Evolutionary conservation across 2,797 vertebrate genomes (phyloP).

Genomic region (Clarias platycephalus): DNA sequence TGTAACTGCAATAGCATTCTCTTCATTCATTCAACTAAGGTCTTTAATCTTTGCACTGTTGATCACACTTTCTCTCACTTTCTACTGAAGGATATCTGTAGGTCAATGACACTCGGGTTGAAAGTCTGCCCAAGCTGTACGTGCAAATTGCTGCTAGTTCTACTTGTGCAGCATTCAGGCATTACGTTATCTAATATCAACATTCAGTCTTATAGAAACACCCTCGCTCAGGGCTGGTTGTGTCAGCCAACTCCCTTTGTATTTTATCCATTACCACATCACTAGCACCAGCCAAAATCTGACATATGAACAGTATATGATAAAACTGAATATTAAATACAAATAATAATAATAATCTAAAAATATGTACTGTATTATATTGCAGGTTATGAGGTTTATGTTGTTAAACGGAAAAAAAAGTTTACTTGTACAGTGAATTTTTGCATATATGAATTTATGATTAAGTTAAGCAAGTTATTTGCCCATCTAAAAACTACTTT

Average conservation of each 20-base stretch:
- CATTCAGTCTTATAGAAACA: conserved; percentile 27
- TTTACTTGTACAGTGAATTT: conserved; percentile 24
- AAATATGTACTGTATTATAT: conserved; percentile 6
- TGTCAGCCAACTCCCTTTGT: neutral
- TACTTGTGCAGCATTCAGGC: conserved; percentile 25
- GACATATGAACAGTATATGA: neutral
- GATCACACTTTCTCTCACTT: conserved; percentile 35
- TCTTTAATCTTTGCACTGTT: conserved; percentile 44
- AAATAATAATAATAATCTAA: conserved; percentile 10
- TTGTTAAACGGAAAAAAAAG: conserved; percentile 27
- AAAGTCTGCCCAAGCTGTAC: conserved; percentile 21
- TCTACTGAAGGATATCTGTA: conserved; percentile 36
- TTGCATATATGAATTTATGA: conserved; percentile 5
- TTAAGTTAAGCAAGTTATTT: conserved; percentile 30
- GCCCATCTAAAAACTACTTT: conserved; percentile 11
- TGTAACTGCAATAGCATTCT: conserved; percentile 31
- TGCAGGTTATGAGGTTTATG: conserved; percentile 41
- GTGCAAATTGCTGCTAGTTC: conserved; percentile 24
- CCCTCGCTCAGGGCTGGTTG: neutral
- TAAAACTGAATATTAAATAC: neutral
- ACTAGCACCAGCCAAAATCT: conserved; percentile 42
- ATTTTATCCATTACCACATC: conserved; percentile 19
- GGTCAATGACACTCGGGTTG: conserved; percentile 54
- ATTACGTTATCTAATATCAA: conserved; percentile 31
- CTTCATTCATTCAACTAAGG: conserved; percentile 29